Base-by-base conservation (phyloP, 2,888 invertebrate species). In the Cephalotes varians region DNA sequence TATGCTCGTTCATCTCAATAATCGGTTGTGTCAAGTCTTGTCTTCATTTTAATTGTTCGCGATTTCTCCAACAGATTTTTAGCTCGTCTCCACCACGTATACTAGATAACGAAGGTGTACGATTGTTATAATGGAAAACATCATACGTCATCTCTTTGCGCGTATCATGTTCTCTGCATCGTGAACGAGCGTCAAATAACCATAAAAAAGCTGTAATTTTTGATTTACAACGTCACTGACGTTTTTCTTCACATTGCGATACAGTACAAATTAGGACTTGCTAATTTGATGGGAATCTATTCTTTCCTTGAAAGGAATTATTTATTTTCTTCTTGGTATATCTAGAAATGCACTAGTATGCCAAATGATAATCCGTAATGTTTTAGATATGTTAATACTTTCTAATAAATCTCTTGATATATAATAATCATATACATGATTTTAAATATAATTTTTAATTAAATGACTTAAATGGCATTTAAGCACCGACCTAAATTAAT, bases 381-480 rank as follows among this genome's bases (percentile, higher is more conserved):
- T 77, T 40, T 72, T 69, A 56, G 21, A 67, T 65, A 58, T 56
- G 40, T 60, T 31, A 51, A 84, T 77, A 72, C 31, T 81, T 81
- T 76, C 69, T 60, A 84, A 86, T 72, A 49, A 73, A 82, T 76
- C 40, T 83, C 71, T 72, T 67, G 18, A 71, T 54, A n/a, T n/a
- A n/a, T n/a, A 40, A 4, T 40, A 81, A 81, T 73, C n/a, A 81
- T 72, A 86, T 83, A 74, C 83, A 85, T 67, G 5, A 54, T 21
- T 54, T 82, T 31, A 77, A 82, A 74, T 54, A 65, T 88, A 74
- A 82, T 34, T 58, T 73, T 71, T 88, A 77, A 80, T 81, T 85
- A 88, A 85, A 86, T 88, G 84, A 83, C 72, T 79, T 80, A 47
- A 58, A 77, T 81, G 67, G 72, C 76, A 81, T 83, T 54, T 69